phyloP scores from a whole-genome alignment of 2,797 vertebrate genomes.

The Craterocephalus amniculus region DNA sequence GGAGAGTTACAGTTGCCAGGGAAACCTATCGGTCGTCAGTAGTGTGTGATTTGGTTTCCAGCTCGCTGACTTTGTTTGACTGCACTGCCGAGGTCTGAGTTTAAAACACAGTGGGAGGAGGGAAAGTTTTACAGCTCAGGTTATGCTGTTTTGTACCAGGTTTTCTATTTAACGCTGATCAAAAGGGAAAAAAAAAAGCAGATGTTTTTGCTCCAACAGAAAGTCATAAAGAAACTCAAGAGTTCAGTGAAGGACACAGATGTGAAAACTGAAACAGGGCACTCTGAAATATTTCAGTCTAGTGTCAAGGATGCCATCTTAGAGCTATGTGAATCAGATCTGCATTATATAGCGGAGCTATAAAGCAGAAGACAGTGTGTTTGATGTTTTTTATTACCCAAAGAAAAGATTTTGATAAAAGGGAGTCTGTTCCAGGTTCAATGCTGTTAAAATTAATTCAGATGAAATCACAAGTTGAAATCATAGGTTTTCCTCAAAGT shows the following conservation, averaged over 20 bases:
- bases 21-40: conserved; percentile 58
- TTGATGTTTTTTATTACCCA: conserved; percentile 27
- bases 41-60: conserved; percentile 29
- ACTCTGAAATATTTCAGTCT: conserved; percentile 51
- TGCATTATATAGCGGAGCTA: conserved; percentile 22
- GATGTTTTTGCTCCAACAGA: not conserved
- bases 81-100: conserved; percentile 20
- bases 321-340: conserved; percentile 30
- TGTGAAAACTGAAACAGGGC: conserved; percentile 42
- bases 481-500: not conserved
- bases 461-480: not conserved
- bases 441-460: conserved; percentile 12
- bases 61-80: conserved; percentile 42
- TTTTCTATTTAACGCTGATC: conserved; percentile 32
- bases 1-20: conserved; percentile 67
- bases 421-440: not conserved
- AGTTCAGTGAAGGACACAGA: conserved; percentile 25
- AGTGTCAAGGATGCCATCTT: conserved; percentile 47
- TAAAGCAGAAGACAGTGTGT: conserved; percentile 7
- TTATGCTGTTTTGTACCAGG: not conserved
- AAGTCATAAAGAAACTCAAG: conserved; percentile 1
- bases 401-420: not conserved
- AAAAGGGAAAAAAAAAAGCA: conserved; percentile 15
- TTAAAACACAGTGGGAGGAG: conserved; percentile 9
- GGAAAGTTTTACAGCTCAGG: conserved; percentile 11